A percentile compares a stretch with the other conserved stretches of the same genome.
Evolutionary conservation across 1,140 invertebrate species (phyloP).

Genomic region (Neotoxoptera formosana): DNA sequence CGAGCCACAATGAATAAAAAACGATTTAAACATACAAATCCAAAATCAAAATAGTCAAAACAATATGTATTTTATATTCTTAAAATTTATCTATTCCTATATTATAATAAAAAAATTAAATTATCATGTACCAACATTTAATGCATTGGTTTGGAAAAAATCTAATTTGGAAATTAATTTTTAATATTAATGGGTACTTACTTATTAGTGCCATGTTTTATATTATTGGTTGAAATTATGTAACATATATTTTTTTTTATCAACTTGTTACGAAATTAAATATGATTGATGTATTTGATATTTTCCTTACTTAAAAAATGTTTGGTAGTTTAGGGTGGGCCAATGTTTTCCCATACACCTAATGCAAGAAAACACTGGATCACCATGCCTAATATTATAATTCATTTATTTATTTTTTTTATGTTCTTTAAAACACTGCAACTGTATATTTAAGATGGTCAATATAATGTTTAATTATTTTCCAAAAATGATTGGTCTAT

Average conservation of each 20-base stretch:
- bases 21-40: slow-evolving; percentile 39
- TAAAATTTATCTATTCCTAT: neutral
- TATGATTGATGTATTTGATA: neutral
- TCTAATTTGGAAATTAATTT: neutral
- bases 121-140: neutral
- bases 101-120: neutral
- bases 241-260: neutral
- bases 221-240: neutral
- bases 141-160: neutral
- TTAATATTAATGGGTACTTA: neutral
- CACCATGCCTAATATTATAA: neutral
- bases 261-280: neutral
- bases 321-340: neutral
- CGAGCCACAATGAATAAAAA: slow-evolving; percentile 47
- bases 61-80: neutral
- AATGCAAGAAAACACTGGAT: neutral
- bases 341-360: neutral
- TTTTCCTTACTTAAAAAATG: neutral
- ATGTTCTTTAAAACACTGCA: neutral
- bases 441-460: neutral
- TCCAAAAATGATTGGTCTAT: neutral
- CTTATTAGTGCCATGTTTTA: neutral
- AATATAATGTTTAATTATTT: neutral
- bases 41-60: slow-evolving; percentile 29
- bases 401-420: neutral